Base-by-base conservation (phyloP, 2,113 vertebrate genomes). In the Mobula hypostoma region DNA sequence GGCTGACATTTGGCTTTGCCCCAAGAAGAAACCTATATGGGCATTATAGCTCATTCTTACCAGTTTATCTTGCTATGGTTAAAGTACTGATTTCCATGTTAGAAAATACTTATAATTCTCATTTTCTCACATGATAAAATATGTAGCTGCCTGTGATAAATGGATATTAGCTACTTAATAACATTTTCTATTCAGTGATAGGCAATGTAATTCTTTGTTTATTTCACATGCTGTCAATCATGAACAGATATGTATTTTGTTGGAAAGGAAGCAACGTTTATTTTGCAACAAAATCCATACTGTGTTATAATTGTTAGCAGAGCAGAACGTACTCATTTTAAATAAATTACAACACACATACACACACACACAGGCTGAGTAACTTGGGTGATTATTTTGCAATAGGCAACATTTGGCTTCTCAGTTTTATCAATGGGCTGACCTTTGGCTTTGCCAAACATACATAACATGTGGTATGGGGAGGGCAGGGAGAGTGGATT, bases 121-220 rank as follows among this genome's bases (percentile, higher is more conserved):
- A 93, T 48, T 70, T 93, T 40, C 32, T 15, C 3, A 19, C 63
- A 93, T 72, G 90, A 74, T 72, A 11, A 29, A 92, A 48, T 11
- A 29, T 93, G 70, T 74, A 93, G 36, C 70, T 93, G 90, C 70
- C 11, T 21, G 36, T 93, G 90, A 93, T 27, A 36, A 66, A 93
- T 93, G 90, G 8, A 93, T 70, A 93, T 74, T 72, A 74, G 66
- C 36, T 74, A 21, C 21, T 21, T 27, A 24, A 74, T 93, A 36
- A 93, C 68, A 74, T 56, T 48, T 74, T 19, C 68, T 93, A 68
- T 70, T 93, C 90, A 74, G 32, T 72, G 66, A 48, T 74, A 93
- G 11, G 90, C 90, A 93, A 93, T 74, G n/a, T 27, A 74, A 74
- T 93, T 93, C 90, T 74, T 68, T 74, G 36, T 93, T 93, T 93